Evolutionary conservation across 2,797 vertebrate genomes (phyloP), one percentile per base, ranked within the genome.

Genomic region (Falco naumanni): DNA sequence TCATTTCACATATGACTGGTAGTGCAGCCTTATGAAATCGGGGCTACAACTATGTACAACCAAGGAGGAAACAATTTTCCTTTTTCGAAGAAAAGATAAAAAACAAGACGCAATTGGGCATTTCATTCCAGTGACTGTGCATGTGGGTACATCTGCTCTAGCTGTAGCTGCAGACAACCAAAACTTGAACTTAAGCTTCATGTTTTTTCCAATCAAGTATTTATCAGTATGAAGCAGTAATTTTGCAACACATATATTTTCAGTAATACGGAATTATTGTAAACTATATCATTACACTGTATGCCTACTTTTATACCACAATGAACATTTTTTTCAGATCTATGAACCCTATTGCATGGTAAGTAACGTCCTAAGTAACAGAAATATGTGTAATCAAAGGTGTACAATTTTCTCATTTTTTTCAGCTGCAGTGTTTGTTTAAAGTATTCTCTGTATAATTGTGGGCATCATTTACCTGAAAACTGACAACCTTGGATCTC

Each of bases 41-140:
- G 16, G 9, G 9, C 18, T 69, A 26, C 33, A 87, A 16, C 16
- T 48, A 3, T n/a, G 14, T n/a, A 37, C 33, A 3, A 8, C 7
- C 11, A 57, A 6, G 10, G 31, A 70, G 39, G 25, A 75, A 91
- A 57, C 3, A 17, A 56, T 33, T 56, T 65, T 63, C 5, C 2
- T 39, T 71, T 84, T 45, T 18, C 57, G 69, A 18, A 17, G 56
- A 59, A 59, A 54, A 22, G 19, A 48, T 60, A 60, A 64, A 34
- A 3, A 53, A 29, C 2, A 43, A 22, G 34, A 20, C 4, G 8
- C 4, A 15, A 37, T 43, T 6, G 61, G 4, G 1, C 7, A 48
- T 64, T 48, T 82, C 11, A 20, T 57, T 84, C 33, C 33, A 56
- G 16, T 60, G 37, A 34, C 6, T 48, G 13, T 43, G 26, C 13